Evolutionary conservation across 2,113 vertebrate species (phyloP), one percentile per base, ranked within the genome.

Genomic region (mouse (Mus musculus)): DNA sequence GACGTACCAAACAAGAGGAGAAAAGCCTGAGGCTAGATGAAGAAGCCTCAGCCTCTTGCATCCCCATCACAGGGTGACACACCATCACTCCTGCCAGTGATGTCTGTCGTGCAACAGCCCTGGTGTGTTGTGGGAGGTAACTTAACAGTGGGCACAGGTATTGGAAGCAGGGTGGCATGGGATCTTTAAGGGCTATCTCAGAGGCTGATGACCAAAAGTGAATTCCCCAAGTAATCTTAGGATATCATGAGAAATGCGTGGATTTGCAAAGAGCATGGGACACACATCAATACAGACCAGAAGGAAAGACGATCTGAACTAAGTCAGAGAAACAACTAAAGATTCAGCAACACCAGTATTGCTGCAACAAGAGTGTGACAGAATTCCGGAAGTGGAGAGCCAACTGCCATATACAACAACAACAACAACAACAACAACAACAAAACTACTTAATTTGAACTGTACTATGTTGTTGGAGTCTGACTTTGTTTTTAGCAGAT

Each of bases 401-500:
- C 82, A 26, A 12, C 52, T 33, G 0, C 46, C 30, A 5, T n/a
- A n/a, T 7, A 49, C 49, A 28, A 39, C 0, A 36, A 65, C 82
- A 52, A 3, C 13, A 81, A 61, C 36, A 59, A 39, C 33, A 82
- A 63, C 42, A 11, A 82, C 56, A 28, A 84, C 26, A 19, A 39
- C 28, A 24, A 76, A 76, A 5, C 65, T 30, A 30, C 26, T 86
- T 49, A 33, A 54, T 30, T 67, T 49, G 56, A 49, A 8, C 11
- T 52, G 19, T 36, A n/a, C 39, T 46, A 7, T 33, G 9, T 81
- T 89, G 77, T 89, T 88, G 61, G 72, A 30, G 33, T 86, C 33
- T 73, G 13, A 36, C 63, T 80, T 89, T 71, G 30, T 49, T 94
- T 89, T 91, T 52, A 92, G 73, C 42, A 85, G 67, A 80, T 72